A percentile compares a stretch with the other conserved stretches of the same genome.
Evolutionary conservation across 2,113 vertebrate species (phyloP).

Genomic region (Lycaon pictus): DNA sequence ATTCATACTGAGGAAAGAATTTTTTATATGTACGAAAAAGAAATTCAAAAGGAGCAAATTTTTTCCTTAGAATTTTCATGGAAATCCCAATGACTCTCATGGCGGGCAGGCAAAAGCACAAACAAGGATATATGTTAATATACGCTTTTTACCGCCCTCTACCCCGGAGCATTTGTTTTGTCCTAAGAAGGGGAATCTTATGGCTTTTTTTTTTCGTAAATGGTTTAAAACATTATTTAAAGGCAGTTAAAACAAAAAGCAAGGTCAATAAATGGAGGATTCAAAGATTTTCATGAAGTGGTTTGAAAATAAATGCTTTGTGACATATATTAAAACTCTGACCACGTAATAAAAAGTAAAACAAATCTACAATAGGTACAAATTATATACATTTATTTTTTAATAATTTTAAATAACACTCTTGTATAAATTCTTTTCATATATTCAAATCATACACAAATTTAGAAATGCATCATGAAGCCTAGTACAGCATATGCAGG

Average conservation of each 20-base stretch:
- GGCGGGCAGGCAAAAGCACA: neutral
- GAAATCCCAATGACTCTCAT: neutral
- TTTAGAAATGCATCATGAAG: conserved; percentile 89
- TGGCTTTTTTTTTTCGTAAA: neutral
- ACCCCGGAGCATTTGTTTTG: neutral
- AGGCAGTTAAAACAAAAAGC: neutral
- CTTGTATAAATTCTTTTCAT: conserved; percentile 92
- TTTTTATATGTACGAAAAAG: conserved; percentile 14
- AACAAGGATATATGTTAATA: neutral
- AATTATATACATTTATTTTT: conserved; percentile 93
- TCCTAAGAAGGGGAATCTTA: neutral
- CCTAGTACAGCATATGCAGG: conserved; percentile 80
- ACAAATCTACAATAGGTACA: conserved; percentile 86
- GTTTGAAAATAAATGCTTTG: conserved; percentile 40
- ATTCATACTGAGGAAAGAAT: conserved; percentile 5
- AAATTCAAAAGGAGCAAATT: conserved; percentile 31
- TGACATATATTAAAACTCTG: conserved; percentile 38
- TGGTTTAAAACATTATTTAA: conserved; percentile 35
- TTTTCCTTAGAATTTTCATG: conserved; percentile 26
- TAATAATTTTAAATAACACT: conserved; percentile 92
- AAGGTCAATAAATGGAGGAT: neutral
- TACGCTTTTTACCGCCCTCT: neutral
- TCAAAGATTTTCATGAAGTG: neutral
- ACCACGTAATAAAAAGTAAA: conserved; percentile 77
- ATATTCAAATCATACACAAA: conserved; percentile 90